Conservation (phyloP, 2,113 vertebrate species). For the Petaurus breviceps region DNA sequence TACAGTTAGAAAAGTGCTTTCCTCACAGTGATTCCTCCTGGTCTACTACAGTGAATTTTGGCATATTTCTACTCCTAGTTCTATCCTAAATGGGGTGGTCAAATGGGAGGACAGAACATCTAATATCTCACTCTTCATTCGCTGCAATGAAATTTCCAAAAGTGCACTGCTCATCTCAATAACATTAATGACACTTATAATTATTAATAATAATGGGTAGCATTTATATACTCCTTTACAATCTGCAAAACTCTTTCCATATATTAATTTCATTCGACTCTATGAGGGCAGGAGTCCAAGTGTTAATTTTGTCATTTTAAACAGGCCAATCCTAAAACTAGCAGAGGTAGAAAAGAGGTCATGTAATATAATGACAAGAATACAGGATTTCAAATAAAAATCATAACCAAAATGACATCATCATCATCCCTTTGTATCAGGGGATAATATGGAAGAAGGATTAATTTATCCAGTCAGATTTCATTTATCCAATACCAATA, state of each 20-base stretch:
- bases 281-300: background rate
- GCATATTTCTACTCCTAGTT: background rate
- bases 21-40: background rate
- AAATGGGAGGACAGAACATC: background rate
- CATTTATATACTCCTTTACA: background rate
- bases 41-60: background rate
- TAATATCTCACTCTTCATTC: background rate
- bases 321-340: background rate
- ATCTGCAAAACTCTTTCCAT: background rate
- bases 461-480: background rate
- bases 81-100: background rate
- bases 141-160: background rate
- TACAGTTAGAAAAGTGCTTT: background rate
- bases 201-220: background rate
- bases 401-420: background rate
- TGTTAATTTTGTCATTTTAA: background rate
- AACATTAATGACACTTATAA: background rate
- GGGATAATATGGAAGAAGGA: background rate
- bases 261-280: background rate
- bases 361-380: background rate
- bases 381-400: background rate
- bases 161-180: background rate
- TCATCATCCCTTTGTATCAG: background rate
- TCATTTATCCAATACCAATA: background rate
- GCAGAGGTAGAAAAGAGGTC: background rate